Conservation (phyloP, 2,888 invertebrate species). For the Pheosia tremula region DNA sequence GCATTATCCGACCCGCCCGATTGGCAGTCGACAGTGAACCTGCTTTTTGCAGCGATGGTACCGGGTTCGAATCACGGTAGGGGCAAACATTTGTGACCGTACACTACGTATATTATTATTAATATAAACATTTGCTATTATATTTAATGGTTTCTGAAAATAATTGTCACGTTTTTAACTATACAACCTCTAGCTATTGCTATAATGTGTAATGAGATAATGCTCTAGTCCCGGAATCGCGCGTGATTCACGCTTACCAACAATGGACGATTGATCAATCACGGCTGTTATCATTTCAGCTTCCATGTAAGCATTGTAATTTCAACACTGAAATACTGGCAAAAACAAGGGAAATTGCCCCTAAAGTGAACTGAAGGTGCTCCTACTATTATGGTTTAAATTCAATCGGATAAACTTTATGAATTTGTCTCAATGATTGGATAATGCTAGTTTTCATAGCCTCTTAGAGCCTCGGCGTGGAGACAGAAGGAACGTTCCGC, state of each 20-base stretch:
- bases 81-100: too few species aligned
- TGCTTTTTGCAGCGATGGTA: too few species aligned
- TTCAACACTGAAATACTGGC: slow-evolving; percentile 16
- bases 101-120: background rate
- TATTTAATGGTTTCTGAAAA: background rate
- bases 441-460: too few species aligned
- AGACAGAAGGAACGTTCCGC: too few species aligned
- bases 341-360: background rate
- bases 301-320: slow-evolving; percentile 37
- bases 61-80: too few species aligned
- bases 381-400: too few species aligned
- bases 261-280: slow-evolving; percentile 46
- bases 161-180: background rate
- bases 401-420: too few species aligned
- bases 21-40: too few species aligned
- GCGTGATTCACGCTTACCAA: slow-evolving; percentile 55
- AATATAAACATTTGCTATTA: background rate
- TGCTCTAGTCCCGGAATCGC: slow-evolving; percentile 49
- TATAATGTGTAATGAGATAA: slow-evolving; percentile 62
- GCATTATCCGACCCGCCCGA: too few species aligned
- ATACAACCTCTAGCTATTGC: slow-evolving; percentile 21
- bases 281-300: slow-evolving; percentile 38
- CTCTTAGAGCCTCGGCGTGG: too few species aligned
- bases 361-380: too few species aligned
- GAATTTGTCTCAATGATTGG: too few species aligned